Base-by-base conservation (phyloP, 2,888 invertebrate species). In the Drosophila cognata region DNA sequence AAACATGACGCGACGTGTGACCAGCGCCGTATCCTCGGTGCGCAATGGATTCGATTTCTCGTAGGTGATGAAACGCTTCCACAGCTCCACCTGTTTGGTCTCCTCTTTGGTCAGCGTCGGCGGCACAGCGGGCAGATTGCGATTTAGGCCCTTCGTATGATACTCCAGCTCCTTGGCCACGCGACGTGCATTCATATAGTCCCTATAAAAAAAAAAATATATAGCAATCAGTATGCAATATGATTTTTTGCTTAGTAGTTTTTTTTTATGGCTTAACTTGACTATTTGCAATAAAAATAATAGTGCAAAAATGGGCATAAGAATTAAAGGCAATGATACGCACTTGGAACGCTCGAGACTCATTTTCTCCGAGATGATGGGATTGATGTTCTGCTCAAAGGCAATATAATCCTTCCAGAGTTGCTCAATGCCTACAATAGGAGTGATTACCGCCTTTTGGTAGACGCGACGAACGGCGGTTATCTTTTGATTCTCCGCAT, bases 401-500 rank as follows among this genome's bases (percentile, higher is more conserved):
- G 96, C 95, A 84, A 99, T 98, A 93, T 99, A 99, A 89, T 99
- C 99, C 91, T 99, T 99, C 98, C 98, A 98, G 28, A 99, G 94
- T 1, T 97, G 96, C 92, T 99, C 99, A 91, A 99, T 98, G 70
- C 99, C 99, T 52, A 98, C 96, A 95, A 99, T 98, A 0, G 99
- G 99, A 59, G 98, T 99, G 33, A 98, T 96, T 0, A 99, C 97
- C 0, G 98, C 99, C 71, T 98, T 95, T 93, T 99, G 99, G 92
- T 99, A 99, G 2, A 97, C 97, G 94, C 99, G 98, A 53, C 99
- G 95, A 4, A 99, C 98, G 1, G 99, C 99, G 21, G 99, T 98
- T 73, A 99, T 99, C 93, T 99, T 98, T 94, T 99, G 99, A 93
- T 99, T 99, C 94, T 99, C 99, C 0, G 99, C 99, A 93, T 99